These are phyloP conservation scores for Apteryx owenii DNA, from an alignment of 2,113 vertebrate species.

Conservation along the genomic window DNA sequence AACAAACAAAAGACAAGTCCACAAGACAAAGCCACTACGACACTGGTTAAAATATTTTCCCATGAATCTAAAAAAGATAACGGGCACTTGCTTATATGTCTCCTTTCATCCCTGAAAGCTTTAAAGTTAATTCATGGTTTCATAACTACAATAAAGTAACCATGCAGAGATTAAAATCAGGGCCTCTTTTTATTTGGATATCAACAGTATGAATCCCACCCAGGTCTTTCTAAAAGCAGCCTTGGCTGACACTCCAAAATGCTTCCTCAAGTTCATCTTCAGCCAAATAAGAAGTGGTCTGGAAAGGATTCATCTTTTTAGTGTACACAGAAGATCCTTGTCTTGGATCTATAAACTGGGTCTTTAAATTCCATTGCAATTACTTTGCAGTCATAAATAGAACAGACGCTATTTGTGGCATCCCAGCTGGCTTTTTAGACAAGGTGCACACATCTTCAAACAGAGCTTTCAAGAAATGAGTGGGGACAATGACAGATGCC, in stretches of 20 bases:
- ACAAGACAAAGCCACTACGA: slow-evolving; percentile 70
- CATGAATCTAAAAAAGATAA: slow-evolving; percentile 77
- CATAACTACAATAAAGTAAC: slow-evolving; percentile 81
- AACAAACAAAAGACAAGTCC: slow-evolving; percentile 78
- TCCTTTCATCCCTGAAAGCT: slow-evolving; percentile 79
- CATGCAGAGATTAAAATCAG: slow-evolving; percentile 81
- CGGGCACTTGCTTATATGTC: slow-evolving; percentile 72
- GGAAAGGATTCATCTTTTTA: slow-evolving; percentile 84
- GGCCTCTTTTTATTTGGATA: slow-evolving; percentile 79
- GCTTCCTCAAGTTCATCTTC: slow-evolving; percentile 78
- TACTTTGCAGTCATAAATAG: slow-evolving; percentile 82
- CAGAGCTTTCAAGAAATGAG: slow-evolving; percentile 33
- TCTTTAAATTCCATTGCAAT: slow-evolving; percentile 85
- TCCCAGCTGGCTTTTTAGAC: slow-evolving; percentile 76
- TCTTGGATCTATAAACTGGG: slow-evolving; percentile 82
- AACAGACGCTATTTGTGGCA: slow-evolving; percentile 77
- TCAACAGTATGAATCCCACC: slow-evolving; percentile 81
- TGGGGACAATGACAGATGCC: neutral
- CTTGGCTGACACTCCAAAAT: slow-evolving; percentile 79
- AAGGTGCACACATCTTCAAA: slow-evolving; percentile 74
- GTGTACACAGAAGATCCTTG: slow-evolving; percentile 81
- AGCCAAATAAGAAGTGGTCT: slow-evolving; percentile 82
- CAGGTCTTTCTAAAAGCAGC: slow-evolving; percentile 82
- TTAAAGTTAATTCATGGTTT: slow-evolving; percentile 82
- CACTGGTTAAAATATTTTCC: slow-evolving; percentile 70